Evolutionary conservation across 2,797 vertebrate species (phyloP), one percentile per base, ranked within the genome.

Genomic region (Bradypodion pumilum): DNA sequence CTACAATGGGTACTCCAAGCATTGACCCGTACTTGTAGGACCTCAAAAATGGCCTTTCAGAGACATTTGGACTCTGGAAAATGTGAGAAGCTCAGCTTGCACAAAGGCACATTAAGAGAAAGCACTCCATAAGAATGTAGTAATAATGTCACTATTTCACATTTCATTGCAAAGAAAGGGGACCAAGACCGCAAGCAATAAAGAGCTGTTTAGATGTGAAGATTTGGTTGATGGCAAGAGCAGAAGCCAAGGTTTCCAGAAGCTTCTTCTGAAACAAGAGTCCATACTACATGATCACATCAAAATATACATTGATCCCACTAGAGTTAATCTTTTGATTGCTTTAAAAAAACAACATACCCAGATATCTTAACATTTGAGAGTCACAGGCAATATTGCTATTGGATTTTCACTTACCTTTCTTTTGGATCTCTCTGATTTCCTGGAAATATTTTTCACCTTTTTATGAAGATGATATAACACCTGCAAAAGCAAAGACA

Each of bases 361-460:
- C 60, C n/a, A n/a, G 4, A n/a, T 29, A 65, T n/a, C 62, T 29
- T 10, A 65, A 23, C 27, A 65, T 65, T 10, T 29, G 7, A n/a
- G 62, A 10, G 27, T 65, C 27, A 29, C 27, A n/a, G 62, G 12
- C n/a, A n/a, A n/a, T 65, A 10, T n/a, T 25, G 29, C 9, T 65
- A 65, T 37, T 44, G n/a, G 32, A 25, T 42, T 7, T 2, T 21
- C 6, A 1, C 44, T 89, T 95, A 97, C 97, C 97, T 98, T 98
- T 94, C 92, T 96, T 87, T 97, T 98, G 88, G 96, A 96, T 85
- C 91, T 95, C 82, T 96, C 92, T 9, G 97, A 97, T 89, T 95
- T 98, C 94, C 96, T 97, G 81, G 97, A 97, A 90, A 97, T 96
- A 88, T 96, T 98, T 94, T 97, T 97, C 89, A 98, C 96, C 91